Evolutionary conservation across 2,888 invertebrate genomes (phyloP).

Genomic region (Eledona agricola): DNA sequence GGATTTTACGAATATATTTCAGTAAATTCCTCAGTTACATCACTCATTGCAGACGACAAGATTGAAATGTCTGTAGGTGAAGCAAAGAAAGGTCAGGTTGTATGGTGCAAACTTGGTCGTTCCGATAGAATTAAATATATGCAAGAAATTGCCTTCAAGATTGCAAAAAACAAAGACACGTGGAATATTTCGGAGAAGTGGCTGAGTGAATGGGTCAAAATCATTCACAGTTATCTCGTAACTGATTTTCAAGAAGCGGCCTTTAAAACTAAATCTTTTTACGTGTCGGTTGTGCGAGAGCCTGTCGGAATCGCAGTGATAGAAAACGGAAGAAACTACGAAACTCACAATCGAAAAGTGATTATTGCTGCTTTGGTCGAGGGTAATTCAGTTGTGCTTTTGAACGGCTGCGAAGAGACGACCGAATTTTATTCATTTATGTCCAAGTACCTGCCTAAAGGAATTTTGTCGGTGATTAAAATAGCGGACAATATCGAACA

Average conservation of each 20-base stretch:
- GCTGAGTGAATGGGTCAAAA: slow-evolving; percentile 40
- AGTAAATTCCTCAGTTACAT: no score
- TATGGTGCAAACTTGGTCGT: slow-evolving; percentile 52
- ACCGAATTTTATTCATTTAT: slow-evolving; percentile 43
- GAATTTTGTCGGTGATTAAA: slow-evolving; percentile 44
- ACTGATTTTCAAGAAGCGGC: not conserved
- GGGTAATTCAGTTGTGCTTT: slow-evolving; percentile 55
- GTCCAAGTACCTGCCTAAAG: slow-evolving; percentile 43
- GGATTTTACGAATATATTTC: slow-evolving; percentile 37
- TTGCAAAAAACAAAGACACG: slow-evolving; percentile 36
- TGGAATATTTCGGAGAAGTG: slow-evolving; percentile 35
- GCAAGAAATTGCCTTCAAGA: slow-evolving; percentile 42
- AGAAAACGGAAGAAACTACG: no score
- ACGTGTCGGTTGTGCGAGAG: slow-evolving; percentile 43
- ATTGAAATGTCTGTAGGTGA: slow-evolving; percentile 63
- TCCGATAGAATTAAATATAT: slow-evolving; percentile 45
- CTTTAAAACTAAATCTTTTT: slow-evolving; percentile 30
- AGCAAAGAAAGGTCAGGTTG: slow-evolving; percentile 62
- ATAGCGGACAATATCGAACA: no score
- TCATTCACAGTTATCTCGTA: slow-evolving; percentile 41
- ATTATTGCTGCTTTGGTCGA: slow-evolving; percentile 50
- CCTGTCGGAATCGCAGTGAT: slow-evolving; percentile 52
- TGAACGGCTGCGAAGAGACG: slow-evolving; percentile 37
- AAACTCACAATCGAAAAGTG: slow-evolving; percentile 39
- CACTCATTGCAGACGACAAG: no score